Evolutionary conservation across 2,113 vertebrate species (phyloP).

Genomic region (Leptodactylus fuscus): DNA sequence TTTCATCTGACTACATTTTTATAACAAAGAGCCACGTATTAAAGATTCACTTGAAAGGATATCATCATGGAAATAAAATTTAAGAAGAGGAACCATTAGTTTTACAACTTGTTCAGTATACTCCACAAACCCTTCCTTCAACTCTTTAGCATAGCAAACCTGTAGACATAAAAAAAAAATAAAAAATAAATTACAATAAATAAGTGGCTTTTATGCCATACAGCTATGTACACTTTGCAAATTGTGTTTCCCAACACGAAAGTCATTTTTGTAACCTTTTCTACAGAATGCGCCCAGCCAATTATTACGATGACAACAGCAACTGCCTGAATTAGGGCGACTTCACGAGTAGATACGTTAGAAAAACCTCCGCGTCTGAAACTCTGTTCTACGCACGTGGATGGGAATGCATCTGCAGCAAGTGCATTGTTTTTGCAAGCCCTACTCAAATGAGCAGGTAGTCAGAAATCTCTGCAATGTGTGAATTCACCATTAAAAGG

Average conservation of each 20-base stretch:
- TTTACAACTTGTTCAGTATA: conserved; percentile 99
- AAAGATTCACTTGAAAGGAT: conserved; percentile 77
- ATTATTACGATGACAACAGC: too few species aligned
- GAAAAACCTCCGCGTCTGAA: too few species aligned
- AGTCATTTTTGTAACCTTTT: neutral
- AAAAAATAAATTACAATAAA: too few species aligned
- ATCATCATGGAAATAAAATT: conserved; percentile 99
- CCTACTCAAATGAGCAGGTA: too few species aligned
- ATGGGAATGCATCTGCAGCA: too few species aligned
- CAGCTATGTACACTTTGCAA: neutral
- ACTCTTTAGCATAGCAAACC: conserved; percentile 98
- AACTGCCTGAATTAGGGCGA: too few species aligned
- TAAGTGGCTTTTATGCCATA: too few species aligned
- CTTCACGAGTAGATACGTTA: too few species aligned
- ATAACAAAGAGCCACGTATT: neutral
- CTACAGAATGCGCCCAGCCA: neutral
- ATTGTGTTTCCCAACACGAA: neutral
- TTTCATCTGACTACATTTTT: neutral
- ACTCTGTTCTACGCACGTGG: too few species aligned
- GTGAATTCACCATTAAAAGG: too few species aligned
- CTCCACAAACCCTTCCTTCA: conserved; percentile 97
- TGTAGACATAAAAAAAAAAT: conserved; percentile 65
- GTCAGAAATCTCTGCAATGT: too few species aligned
- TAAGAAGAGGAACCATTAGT: conserved; percentile 96
- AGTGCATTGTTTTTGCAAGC: too few species aligned